A percentile compares a stretch with the other conserved stretches of the same genome.
phyloP scores from a whole-genome alignment of 2,888 invertebrate species.

The Cheiracanthium punctorium region DNA sequence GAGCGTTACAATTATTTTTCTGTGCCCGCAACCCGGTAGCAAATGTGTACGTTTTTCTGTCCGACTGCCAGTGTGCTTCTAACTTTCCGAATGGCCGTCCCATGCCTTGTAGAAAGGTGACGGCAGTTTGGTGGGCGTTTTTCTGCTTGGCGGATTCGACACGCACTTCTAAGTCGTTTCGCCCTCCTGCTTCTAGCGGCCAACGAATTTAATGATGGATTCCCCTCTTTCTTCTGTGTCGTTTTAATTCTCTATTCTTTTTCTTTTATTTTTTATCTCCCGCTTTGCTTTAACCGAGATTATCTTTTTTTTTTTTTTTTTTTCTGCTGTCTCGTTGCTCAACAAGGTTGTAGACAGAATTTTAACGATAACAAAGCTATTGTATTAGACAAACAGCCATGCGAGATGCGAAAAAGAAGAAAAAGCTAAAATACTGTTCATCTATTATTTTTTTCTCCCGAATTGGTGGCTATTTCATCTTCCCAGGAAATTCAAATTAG shows the following conservation, averaged over 20 bases:
- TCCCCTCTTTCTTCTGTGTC: constrained; percentile 35
- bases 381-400: constrained; percentile 51
- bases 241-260: constrained; percentile 67
- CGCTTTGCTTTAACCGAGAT: constrained; percentile 12
- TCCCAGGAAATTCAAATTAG: too few species aligned
- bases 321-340: constrained; percentile 44
- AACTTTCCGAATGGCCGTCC: constrained; percentile 69
- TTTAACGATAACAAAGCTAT: constrained; percentile 65
- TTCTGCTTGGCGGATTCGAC: constrained; percentile 66
- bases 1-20: too few species aligned
- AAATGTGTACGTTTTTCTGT: constrained; percentile 14
- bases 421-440: too few species aligned
- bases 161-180: constrained; percentile 56
- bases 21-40: not conserved
- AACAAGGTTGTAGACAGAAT: constrained; percentile 65
- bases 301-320: constrained; percentile 17
- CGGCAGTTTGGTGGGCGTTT: constrained; percentile 62
- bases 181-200: constrained; percentile 40
- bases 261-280: constrained; percentile 66
- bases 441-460: too few species aligned
- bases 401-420: constrained; percentile 66
- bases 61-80: constrained; percentile 32
- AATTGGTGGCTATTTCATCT: constrained; percentile 52
- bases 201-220: constrained; percentile 60
- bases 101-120: constrained; percentile 66